These are phyloP conservation scores for Bombus consobrinus DNA, from an alignment of 1,140 invertebrate genomes.

Conservation along the genomic window DNA sequence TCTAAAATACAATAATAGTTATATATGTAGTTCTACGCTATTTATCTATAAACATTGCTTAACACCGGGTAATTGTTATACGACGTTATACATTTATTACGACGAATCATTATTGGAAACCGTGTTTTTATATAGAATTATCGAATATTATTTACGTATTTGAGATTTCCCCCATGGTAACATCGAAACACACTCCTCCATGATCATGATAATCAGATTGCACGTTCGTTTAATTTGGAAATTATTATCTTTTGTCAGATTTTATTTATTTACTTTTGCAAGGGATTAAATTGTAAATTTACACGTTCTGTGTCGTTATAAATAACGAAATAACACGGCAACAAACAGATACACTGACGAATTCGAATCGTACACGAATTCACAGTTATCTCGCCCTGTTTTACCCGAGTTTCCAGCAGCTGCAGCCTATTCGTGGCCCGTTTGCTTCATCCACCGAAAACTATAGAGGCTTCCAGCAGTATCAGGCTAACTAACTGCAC, in stretches of 20 bases:
- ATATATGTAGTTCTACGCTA: too few species aligned
- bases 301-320: neutral
- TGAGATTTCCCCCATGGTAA: neutral
- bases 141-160: neutral
- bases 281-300: too few species aligned
- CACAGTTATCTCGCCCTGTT: neutral
- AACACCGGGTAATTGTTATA: too few species aligned
- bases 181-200: neutral
- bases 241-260: neutral
- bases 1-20: too few species aligned
- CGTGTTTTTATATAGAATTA: neutral
- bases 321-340: neutral
- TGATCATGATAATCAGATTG: neutral
- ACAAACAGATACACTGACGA: neutral
- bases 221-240: neutral
- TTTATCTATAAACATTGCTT: too few species aligned
- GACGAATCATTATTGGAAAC: too few species aligned
- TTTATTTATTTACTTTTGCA: neutral
- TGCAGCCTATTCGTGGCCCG: neutral
- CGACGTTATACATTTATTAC: too few species aligned
- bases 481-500: neutral
- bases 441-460: neutral
- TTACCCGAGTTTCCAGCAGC: neutral
- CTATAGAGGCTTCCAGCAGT: neutral
- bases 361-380: neutral